Base-by-base conservation (phyloP, 2,888 invertebrate species). In the Parapristionchus giblindavisi region DNA sequence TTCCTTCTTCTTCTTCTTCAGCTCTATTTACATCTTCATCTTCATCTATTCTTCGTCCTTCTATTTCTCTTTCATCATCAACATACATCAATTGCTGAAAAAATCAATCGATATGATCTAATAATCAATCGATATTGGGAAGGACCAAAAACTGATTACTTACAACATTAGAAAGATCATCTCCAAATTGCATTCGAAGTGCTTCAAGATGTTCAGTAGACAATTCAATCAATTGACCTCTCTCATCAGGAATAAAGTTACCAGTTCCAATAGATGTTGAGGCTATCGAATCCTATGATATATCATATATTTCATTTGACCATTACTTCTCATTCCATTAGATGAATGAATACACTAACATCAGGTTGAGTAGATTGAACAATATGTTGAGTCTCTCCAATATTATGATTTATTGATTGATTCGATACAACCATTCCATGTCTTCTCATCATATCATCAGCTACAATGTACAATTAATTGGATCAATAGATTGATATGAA, bases 31-130 rank as follows among this genome's bases (percentile, higher is more conserved):
- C 51, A 48, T 24, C 51, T 40, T 56, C 56, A 27, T 29, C 40
- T 34, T 40, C 70, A 38, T 56, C 70, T 56, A 38, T 70, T 56
- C 71, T 48, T 40, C 29, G 70, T 70, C 52, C 71, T 48, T 40
- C 29, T 65, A 54, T 76, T 76, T 52, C 70, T 78, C 17, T 77
- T 77, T 66, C 76, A 24, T 70, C 76, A 54, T 78, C 77, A 14
- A 80, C 76, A 34, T 79, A 76, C 29, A 80, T 68, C 52, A 81
- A 75, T 76, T 77, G 76, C 79, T 81, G 77, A 63, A 80, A 74
- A 38, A 60, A 60, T n/a, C n/a, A n/a, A n/a, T n/a, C n/a, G n/a
- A 48, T 48, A 21, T 14, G 21, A 48, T 48, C 14, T 48, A 48
- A 48, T 48, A 48, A 14, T 14, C 48, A 48, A 21, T 48, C 48